Evolutionary conservation across 2,888 invertebrate species (phyloP).

Genomic region (Acrobasis repandana): DNA sequence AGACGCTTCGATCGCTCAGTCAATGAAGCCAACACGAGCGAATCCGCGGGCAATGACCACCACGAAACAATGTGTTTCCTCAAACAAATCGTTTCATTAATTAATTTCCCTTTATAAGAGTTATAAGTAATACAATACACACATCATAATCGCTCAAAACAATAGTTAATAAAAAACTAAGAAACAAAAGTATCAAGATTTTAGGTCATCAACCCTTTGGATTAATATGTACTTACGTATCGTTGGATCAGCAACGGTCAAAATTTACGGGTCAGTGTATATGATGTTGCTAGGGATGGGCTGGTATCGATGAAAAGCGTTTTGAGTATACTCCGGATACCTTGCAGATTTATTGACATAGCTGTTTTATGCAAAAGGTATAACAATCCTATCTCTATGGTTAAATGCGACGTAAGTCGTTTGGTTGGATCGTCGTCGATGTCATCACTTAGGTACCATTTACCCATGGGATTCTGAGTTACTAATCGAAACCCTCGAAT

Average conservation of each 20-base stretch:
- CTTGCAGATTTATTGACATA: too few relatives aligned
- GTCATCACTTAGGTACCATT: too few relatives aligned
- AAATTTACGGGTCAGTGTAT: slow-evolving; percentile 48
- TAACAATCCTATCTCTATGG: too few relatives aligned
- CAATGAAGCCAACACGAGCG: neutral
- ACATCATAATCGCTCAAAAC: slow-evolving; percentile 19
- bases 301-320: neutral
- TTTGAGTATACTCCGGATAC: too few relatives aligned
- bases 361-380: too few relatives aligned
- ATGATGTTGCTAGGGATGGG: slow-evolving; percentile 21
- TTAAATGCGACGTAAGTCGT: too few relatives aligned
- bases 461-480: too few relatives aligned
- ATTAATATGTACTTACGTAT: slow-evolving; percentile 25
- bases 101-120: slow-evolving; percentile 6
- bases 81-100: slow-evolving; percentile 8
- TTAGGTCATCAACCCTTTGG: slow-evolving; percentile 20
- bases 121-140: slow-evolving; percentile 3
- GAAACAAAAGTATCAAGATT: slow-evolving; percentile 22
- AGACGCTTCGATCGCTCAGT: too few relatives aligned
- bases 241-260: slow-evolving; percentile 37
- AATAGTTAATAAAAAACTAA: slow-evolving; percentile 18
- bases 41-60: slow-evolving; percentile 4
- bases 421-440: too few relatives aligned
- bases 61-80: neutral
- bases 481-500: too few relatives aligned